Base-by-base conservation (phyloP, 2,113 vertebrate species). In the Oryzias celebensis region DNA sequence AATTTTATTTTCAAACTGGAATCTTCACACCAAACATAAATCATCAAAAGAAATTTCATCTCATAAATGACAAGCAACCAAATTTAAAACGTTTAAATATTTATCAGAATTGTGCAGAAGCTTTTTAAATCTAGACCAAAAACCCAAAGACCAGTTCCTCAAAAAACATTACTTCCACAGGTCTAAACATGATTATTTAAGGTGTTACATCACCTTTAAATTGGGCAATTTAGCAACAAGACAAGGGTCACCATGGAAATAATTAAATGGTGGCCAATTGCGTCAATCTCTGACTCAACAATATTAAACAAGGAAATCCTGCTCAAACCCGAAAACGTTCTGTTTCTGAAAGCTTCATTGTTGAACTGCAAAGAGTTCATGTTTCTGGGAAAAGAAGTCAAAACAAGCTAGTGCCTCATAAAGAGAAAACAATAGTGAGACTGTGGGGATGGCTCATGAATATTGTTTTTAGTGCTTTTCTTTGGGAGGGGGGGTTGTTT, bases 251-350 rank as follows among this genome's bases (percentile, higher is more conserved):
- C 60, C 58, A 80, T 56, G 59, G 73, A 81, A 83, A 82, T 52
- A 26, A 51, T 59, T 14, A 62, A 58, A 46, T 26, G 18, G 5
- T 20, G 23, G 51, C 23, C 22, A 61, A 51, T 56, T 85, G 58
- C 68, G 52, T 87, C 80, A 87, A 3, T 41, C 55, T 14, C 52
- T 78, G 58, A 83, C 58, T 80, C 61, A 65, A 72, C 23, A 2
- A 62, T 50, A 70, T 85, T 53, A 81, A 83, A 83, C 62, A 56
- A 83, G 80, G 65, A 84, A 44, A 46, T 85, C 81, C 74, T 84
- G 70, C 81, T 85, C 68, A 24, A 79, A 71, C 46, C 58, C 56
- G 67, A 62, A 65, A 78, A 86, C 65, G 77, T 52, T 66, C 54
- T 44, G 47, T 65, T 82, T 67, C 58, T 80, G 24, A 28, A 42